Evolutionary conservation across 1,140 invertebrate genomes (phyloP), one percentile per base, ranked within the genome.

Genomic region (Bombus haemorrhoidalis): DNA sequence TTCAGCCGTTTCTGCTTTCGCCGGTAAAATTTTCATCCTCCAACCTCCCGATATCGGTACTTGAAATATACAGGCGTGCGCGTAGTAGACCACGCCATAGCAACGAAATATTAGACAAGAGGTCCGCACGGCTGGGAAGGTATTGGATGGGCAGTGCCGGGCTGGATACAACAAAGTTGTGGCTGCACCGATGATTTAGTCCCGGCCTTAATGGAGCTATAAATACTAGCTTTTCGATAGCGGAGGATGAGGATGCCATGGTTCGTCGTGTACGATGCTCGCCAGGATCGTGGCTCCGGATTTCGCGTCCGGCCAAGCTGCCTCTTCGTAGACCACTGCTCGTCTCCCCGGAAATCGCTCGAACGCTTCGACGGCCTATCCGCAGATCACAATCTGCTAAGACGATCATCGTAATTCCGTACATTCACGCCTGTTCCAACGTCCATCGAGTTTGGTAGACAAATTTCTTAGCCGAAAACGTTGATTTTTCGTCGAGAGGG

Each of bases 191-290:
- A 95, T 95, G 94, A 95, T 95, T 95, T 95, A 95, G 94, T 93
- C 94, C 85, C 93, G 92, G 92, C 94, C 94, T 94, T 95, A 95
- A 95, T 95, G 93, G 95, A 95, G 93, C 94, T 95, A 95, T 95
- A 95, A 95, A 95, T 95, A 94, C 94, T 94, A 93, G 95, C 92
- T 95, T 94, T 94, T 95, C 94, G 93, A 95, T 95, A 94, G 88
- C 87, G 89, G 91, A 93, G 92, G 92, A 92, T 91, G 93, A 93
- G 93, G 88, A 91, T 93, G 89, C 86, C 81, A 83, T 79, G 87
- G 41, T 77, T 84, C 89, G 86, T 85, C 86, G 73, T 81, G 82
- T 39, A 86, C 80, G 88, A 87, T 85, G 74, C 89, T 85, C 88
- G 75, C 47, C 88, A 69, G 82, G 77, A 91, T 75, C 89, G 83